phyloP scores from a whole-genome alignment of 2,888 invertebrate genomes.

The Drepana falcataria region DNA sequence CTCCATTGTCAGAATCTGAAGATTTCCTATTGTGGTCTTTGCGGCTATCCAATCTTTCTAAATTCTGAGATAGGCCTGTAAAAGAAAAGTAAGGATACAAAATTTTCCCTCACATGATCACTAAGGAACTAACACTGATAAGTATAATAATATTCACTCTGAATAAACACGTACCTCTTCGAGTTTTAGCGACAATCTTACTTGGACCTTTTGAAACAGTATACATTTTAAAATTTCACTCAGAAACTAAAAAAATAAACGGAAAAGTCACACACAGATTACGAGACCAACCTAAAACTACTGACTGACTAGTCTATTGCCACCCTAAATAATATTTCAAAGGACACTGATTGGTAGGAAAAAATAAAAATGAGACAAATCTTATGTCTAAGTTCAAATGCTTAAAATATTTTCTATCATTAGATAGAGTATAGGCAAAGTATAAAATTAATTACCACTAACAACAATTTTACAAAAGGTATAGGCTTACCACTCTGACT shows the following conservation, averaged over 20 bases:
- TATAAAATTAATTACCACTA: too few relatives aligned
- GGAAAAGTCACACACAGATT: slow-evolving; percentile 53
- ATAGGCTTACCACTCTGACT: too few relatives aligned
- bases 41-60: slow-evolving; percentile 87
- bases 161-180: slow-evolving; percentile 80
- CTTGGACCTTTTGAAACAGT: slow-evolving; percentile 92
- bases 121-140: slow-evolving; percentile 14
- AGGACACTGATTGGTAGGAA: background rate
- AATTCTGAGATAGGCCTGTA: slow-evolving; percentile 88
- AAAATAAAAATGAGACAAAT: too few relatives aligned
- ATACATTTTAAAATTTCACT: slow-evolving; percentile 83
- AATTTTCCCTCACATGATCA: slow-evolving; percentile 28
- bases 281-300: slow-evolving; percentile 29
- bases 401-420: too few relatives aligned
- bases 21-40: slow-evolving; percentile 84
- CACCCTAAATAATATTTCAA: slow-evolving; percentile 1
- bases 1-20: slow-evolving; percentile 82
- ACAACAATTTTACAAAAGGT: too few relatives aligned
- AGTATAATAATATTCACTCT: slow-evolving; percentile 3
- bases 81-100: slow-evolving; percentile 40
- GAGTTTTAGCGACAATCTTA: slow-evolving; percentile 92
- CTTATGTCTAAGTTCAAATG: too few relatives aligned
- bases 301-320: slow-evolving; percentile 13
- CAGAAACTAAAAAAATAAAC: slow-evolving; percentile 60
- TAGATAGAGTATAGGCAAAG: too few relatives aligned